Percentiles rank a stretch among this genome's conserved stretches.
These are phyloP conservation scores for Cirrhinus mrigala DNA, from an alignment of 2,797 vertebrate species.

Conservation along the genomic window DNA sequence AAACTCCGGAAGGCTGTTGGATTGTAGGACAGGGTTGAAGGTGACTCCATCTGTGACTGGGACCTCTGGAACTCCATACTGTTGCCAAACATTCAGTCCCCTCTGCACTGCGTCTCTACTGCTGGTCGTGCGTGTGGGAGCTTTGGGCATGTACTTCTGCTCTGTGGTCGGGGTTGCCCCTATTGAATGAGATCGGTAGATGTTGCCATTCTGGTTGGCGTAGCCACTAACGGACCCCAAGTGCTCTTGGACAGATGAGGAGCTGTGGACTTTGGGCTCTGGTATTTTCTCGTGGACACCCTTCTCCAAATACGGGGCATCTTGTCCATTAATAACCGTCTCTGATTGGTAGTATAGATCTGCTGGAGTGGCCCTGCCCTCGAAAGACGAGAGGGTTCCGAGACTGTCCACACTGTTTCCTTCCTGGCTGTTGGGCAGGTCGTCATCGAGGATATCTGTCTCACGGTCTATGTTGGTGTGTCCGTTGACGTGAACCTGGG, in stretches of 20 bases:
- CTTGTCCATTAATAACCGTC: constrained; percentile 75
- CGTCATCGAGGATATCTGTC: constrained; percentile 97
- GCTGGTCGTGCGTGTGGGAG: constrained; percentile 91
- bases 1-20: constrained; percentile 89
- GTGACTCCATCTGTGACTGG: constrained; percentile 80
- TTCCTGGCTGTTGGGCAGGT: constrained; percentile 90
- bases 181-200: constrained; percentile 90
- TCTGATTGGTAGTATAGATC: constrained; percentile 81
- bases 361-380: constrained; percentile 82
- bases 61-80: constrained; percentile 83
- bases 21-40: constrained; percentile 74
- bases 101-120: constrained; percentile 96
- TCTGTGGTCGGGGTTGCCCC: constrained; percentile 73
- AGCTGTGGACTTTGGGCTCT: constrained; percentile 64
- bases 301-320: constrained; percentile 75
- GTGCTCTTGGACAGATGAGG: constrained; percentile 60
- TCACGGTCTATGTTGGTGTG: constrained; percentile 86
- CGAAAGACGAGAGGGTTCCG: constrained; percentile 91
- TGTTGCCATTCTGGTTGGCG: constrained; percentile 76
- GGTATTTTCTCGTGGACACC: constrained; percentile 67
- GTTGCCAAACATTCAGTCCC: constrained; percentile 95
- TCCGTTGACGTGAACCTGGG: constrained; percentile 95
- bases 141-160: constrained; percentile 81
- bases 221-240: constrained; percentile 68
- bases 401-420: constrained; percentile 93